These are phyloP conservation scores for Erpornis zantholeuca DNA, from an alignment of 2,113 vertebrate genomes.

Conservation along the genomic window DNA sequence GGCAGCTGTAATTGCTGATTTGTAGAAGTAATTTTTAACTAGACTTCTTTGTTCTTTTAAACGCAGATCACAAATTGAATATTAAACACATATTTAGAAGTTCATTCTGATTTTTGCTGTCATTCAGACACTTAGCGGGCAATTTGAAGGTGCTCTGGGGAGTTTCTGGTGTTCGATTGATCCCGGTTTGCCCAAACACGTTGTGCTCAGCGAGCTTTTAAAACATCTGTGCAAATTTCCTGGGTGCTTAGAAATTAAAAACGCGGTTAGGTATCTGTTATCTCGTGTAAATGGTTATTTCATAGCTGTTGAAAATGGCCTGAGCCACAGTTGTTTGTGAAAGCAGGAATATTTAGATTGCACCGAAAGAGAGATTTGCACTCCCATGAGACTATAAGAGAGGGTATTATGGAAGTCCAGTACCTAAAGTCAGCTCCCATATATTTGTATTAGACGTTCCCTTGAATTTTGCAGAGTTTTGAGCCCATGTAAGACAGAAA, in stretches of 20 bases:
- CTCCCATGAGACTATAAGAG: neutral
- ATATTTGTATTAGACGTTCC: neutral
- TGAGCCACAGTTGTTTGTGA: neutral
- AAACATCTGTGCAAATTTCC: conserved; percentile 32
- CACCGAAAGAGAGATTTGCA: neutral
- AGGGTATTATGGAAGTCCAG: neutral
- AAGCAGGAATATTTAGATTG: neutral
- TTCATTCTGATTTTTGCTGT: neutral
- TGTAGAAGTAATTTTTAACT: neutral
- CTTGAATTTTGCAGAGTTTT: neutral
- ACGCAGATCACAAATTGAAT: neutral
- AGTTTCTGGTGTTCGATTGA: neutral
- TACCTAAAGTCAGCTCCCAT: neutral
- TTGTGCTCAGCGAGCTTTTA: neutral
- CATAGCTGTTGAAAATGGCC: neutral
- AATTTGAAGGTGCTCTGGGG: conserved; percentile 18
- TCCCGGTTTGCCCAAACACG: neutral
- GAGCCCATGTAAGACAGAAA: neutral
- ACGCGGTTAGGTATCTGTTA: neutral
- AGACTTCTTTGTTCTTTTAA: neutral
- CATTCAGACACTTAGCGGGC: neutral
- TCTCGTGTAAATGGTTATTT: neutral
- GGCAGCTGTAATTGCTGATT: neutral
- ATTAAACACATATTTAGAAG: neutral
- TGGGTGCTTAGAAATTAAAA: neutral